Percentiles rank a stretch among this genome's conserved stretches.
Conservation (phyloP, 2,113 vertebrate species). For the Microcebus griseorufus region DNA sequence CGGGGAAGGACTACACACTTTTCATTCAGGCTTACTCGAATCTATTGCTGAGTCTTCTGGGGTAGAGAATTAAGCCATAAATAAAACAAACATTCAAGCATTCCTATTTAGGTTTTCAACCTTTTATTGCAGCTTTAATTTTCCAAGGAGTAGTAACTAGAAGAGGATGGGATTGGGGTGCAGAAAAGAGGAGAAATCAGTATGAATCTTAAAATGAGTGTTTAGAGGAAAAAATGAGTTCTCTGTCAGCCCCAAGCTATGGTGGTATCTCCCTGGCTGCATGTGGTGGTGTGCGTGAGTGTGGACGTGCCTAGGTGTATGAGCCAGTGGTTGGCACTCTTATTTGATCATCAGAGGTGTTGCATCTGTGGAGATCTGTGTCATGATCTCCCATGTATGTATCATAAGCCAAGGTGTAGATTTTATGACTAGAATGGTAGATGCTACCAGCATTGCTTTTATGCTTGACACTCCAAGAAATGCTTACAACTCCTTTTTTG, state of each 20-base stretch:
- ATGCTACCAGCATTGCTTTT: neutral
- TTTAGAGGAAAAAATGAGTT: neutral
- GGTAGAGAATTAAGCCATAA: neutral
- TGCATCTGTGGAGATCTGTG: neutral
- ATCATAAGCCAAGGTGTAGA: neutral
- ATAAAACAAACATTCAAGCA: neutral
- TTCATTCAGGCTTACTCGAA: neutral
- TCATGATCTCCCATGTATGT: neutral
- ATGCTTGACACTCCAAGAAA: neutral
- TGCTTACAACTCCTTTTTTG: constrained; percentile 24
- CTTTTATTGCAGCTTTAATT: neutral
- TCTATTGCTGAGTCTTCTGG: neutral
- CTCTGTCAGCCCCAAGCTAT: neutral
- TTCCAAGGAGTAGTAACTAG: neutral
- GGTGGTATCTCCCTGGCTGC: neutral
- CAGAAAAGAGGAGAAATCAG: neutral
- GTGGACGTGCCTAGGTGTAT: accelerated
- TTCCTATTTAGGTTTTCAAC: neutral
- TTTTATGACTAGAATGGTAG: neutral
- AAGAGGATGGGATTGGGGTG: neutral
- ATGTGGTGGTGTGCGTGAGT: accelerated
- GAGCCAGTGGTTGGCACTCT: neutral
- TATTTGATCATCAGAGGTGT: neutral
- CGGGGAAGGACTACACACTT: neutral
- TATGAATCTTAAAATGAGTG: neutral